Evolutionary conservation across 2,888 invertebrate species (phyloP).

Genomic region (Listrodromus nycthemerus): DNA sequence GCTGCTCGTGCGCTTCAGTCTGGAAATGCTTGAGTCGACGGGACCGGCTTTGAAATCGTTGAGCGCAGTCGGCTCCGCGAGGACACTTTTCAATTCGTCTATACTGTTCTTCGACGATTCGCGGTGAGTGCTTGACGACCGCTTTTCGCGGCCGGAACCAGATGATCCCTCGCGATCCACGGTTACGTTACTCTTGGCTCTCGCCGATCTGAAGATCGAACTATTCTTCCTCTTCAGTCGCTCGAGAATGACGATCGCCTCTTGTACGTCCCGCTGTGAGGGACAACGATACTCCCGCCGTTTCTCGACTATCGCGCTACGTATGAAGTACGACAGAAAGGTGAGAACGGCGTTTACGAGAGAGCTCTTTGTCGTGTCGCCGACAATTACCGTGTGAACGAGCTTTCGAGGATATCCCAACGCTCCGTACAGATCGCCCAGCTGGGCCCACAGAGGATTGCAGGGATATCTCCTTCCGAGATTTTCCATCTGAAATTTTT

Average conservation of each 20-base stretch:
- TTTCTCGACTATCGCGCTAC: slow-evolving; percentile 80
- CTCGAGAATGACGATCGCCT: slow-evolving; percentile 76
- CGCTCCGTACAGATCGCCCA: slow-evolving; percentile 94
- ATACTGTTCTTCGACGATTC: slow-evolving; percentile 30
- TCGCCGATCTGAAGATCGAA: slow-evolving; percentile 46
- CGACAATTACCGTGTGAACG: slow-evolving; percentile 92
- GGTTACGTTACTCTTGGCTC: background rate
- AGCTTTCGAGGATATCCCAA: slow-evolving; percentile 92
- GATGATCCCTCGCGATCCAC: slow-evolving; percentile 22
- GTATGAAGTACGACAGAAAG: slow-evolving; percentile 94
- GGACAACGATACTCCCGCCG: slow-evolving; percentile 75
- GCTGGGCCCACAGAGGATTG: slow-evolving; percentile 96
- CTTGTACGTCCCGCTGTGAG: slow-evolving; percentile 76
- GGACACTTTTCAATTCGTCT: slow-evolving; percentile 13
- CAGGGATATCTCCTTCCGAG: slow-evolving; percentile 89
- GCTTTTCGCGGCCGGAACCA: slow-evolving; percentile 9
- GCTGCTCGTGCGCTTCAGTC: slow-evolving; percentile 76
- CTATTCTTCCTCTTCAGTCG: slow-evolving; percentile 71
- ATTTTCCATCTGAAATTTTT: slow-evolving; percentile 83
- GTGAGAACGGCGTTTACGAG: slow-evolving; percentile 90
- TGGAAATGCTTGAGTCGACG: slow-evolving; percentile 61
- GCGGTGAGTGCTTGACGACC: slow-evolving; percentile 19
- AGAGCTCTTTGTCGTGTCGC: slow-evolving; percentile 87
- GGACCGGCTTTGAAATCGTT: slow-evolving; percentile 23
- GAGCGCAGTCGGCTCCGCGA: background rate